phyloP scores from a whole-genome alignment of 2,888 invertebrate species.

The Sphaerophoria rueppellii region DNA sequence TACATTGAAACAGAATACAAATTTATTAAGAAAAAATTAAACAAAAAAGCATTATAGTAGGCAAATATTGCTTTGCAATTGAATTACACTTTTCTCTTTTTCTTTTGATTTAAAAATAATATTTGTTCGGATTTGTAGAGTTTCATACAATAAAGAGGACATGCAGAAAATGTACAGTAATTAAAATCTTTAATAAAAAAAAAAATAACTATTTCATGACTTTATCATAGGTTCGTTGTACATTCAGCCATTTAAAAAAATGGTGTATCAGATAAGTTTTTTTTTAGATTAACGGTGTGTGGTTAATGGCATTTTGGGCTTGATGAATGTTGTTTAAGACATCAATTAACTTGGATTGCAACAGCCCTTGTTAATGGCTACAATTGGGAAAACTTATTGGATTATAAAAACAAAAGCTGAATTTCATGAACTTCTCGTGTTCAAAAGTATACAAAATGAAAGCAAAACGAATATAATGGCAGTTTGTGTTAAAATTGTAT shows the following conservation, averaged over 20 bases:
- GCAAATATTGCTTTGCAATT: slow-evolving; percentile 45
- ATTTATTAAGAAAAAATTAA: slow-evolving; percentile 27
- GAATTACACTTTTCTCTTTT: slow-evolving; percentile 32
- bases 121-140: slow-evolving; percentile 5
- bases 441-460: no score
- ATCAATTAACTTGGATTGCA: slow-evolving; percentile 1
- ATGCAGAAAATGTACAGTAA: slow-evolving; percentile 16
- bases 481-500: no score
- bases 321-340: neutral
- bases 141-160: neutral
- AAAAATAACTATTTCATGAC: slow-evolving; percentile 8
- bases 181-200: neutral
- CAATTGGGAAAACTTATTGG: neutral
- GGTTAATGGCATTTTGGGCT: slow-evolving; percentile 18
- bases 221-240: slow-evolving; percentile 28
- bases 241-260: slow-evolving; percentile 23
- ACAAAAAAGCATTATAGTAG: slow-evolving; percentile 12
- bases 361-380: neutral
- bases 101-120: slow-evolving; percentile 8
- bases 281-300: slow-evolving; percentile 11
- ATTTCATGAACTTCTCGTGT: neutral
- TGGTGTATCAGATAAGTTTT: slow-evolving; percentile 16
- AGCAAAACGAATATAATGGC: no score
- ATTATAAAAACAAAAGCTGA: neutral
- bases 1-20: slow-evolving; percentile 27